Base-by-base conservation (phyloP, 1,140 invertebrate genomes). In the Ceratina australensis region DNA sequence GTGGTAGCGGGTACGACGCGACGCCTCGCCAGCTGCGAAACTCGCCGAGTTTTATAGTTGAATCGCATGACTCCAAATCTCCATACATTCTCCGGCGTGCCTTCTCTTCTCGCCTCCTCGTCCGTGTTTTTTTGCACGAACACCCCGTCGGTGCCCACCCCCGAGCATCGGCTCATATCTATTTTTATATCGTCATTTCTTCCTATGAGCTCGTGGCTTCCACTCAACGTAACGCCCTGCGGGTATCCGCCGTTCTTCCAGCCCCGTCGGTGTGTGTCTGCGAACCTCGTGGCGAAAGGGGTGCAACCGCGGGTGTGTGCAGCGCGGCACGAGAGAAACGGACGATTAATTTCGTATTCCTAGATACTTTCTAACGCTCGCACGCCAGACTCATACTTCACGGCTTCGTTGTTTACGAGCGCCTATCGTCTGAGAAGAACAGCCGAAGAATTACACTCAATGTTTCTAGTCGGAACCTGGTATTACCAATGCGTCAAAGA, bases 1-100 rank as follows among this genome's bases (percentile, higher is more conserved):
- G 60, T n/a, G n/a, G 79, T 79, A 68, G 74, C 86, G 83, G 86
- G 88, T 72, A 85, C 84, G 85, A 87, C 85, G 88, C 89, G 85
- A 87, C 85, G 88, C 89, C 87, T 91, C 87, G 85, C 88, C 89
- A 89, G 88, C 88, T 91, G 89, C 90, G 91, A 91, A 91, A 92
- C 89, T 92, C 89, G 86, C 85, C 88, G 90, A 92, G 91, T 92
- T 92, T 92, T 92, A 92, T 92, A 91, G 91, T 92, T 91, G 90
- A 92, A 92, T 92, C 88, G 91, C 91, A 92, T 92, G 91, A 92
- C 91, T 92, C 86, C 82, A 79, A 88, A 91, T 92, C 89, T 91
- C 89, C 90, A 90, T 92, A 89, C 90, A 90, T 91, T 90, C 87
- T 85, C 76, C 82, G 73, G 71, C 80, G 72, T 83, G 61, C 26